Base-by-base conservation (phyloP, 2,888 invertebrate genomes). In the Trimorus sp. region DNA sequence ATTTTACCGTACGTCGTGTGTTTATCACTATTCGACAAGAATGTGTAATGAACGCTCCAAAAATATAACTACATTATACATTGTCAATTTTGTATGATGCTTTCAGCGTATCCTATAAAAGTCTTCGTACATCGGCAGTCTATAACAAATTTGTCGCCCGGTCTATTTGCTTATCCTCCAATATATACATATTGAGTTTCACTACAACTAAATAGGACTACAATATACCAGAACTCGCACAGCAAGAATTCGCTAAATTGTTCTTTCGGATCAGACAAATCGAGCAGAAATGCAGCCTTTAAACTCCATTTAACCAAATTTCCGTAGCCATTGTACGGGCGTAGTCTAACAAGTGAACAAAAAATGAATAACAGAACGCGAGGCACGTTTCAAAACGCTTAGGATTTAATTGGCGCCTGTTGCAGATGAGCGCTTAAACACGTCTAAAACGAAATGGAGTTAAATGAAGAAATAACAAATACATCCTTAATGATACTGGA, bases 31-130 rank as follows among this genome's bases (percentile, higher is more conserved):
- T 26, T 26, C 26, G 53, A 36, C 42, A 37, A 37, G 71, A 45
- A 62, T 71, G 16, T 51, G 54, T 62, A 71, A 60, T 60, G 60
- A 71, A 71, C 60, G 60, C 60, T 53, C 53, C 53, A 26, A 36
- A 40, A 71, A 53, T 71, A 38, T 71, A 71, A 71, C 71, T 59
- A 38, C 40, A 51, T 26, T 40, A 71, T 60, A 70, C 56, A 56
- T 54, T 45, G 59, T 70, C 58, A 70, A 70, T 70, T 60, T 70
- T 60, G 53, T 51, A 53, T 54, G 62, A 62, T 54, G 54, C 54
- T 71, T 54, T 71, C 45, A 71, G 54, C 54, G 62, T 37, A 53
- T 54, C 45, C 36, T 16, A 51, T 26, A 26, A 51, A 60, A 53
- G 48, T 60, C 26, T 70, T 60, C 60, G 42, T 53, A 38, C 60